Evolutionary conservation across 2,113 vertebrate genomes (phyloP), one percentile per base, ranked within the genome.

Genomic region (Protobothrops mucrosquamatus): DNA sequence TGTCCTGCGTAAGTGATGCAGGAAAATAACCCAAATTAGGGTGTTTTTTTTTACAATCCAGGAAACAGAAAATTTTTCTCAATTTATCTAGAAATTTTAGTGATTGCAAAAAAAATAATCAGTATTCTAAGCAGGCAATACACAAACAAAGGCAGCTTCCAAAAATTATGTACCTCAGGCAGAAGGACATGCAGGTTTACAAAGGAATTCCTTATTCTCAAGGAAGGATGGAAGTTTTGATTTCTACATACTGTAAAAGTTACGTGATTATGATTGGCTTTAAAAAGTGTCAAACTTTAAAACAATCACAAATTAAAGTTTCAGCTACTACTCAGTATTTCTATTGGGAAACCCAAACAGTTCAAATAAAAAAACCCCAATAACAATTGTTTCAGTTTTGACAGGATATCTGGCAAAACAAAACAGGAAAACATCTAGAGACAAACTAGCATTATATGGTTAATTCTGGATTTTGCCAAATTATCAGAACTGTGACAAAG

Each of bases 331-430:
- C 95, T 88, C 59, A 95, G 91, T n/a, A 23, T 64, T 96, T 95
- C 88, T 96, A 96, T 95, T 95, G 97, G n/a, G 91, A 39, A 85
- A 86, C 74, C 91, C 91, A 93, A 85, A 94, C 95, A 96, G 94
- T 94, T 95, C 95, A 96, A 92, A 97, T 94, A 15, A 55, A 94
- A 56, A n/a, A 55, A 55, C 0, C 8, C 8, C 0, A 0, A 24
- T 11, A 59, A n/a, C 3, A 11, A 59, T 52, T 85, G 92, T 92
- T 94, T 74, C 34, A 89, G 92, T 92, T 87, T 89, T 92, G 93
- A 95, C 95, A 95, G 93, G 94, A 89, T 94, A 94, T 93, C 92
- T 94, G 93, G 94, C 88, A 94, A 95, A 94, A 57, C 64, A 59
- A 89, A 87, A 52, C 52, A 88, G 48, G 2, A 95, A 92, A 89